Percentiles rank a stretch among this genome's conserved stretches.
These are phyloP conservation scores for Myotis vivesi DNA, from an alignment of 2,797 vertebrate species.

Conservation along the genomic window DNA sequence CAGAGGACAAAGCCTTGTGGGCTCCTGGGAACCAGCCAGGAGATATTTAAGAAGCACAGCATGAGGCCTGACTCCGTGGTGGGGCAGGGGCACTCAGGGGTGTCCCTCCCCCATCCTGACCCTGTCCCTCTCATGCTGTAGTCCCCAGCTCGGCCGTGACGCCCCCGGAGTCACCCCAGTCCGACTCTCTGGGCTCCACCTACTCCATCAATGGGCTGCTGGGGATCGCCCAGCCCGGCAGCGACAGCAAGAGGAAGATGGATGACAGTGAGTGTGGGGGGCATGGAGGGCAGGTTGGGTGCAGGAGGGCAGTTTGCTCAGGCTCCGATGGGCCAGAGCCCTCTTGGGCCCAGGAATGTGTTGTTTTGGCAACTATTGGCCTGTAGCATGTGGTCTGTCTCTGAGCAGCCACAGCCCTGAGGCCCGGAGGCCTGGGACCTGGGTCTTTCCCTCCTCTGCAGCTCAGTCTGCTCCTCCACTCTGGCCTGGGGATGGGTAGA, in stretches of 20 bases:
- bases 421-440: background rate
- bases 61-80: background rate
- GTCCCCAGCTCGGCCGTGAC: conserved; percentile 94
- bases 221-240: conserved; percentile 88
- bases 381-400: background rate
- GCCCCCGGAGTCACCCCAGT: conserved; percentile 93
- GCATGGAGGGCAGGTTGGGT: background rate
- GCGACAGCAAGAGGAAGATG: conserved; percentile 91
- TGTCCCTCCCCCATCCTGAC: background rate
- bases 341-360: background rate
- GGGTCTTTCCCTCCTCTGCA: background rate
- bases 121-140: conserved; percentile 62
- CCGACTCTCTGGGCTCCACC: conserved; percentile 92
- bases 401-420: background rate
- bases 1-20: background rate
- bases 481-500: background rate
- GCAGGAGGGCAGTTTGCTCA: background rate
- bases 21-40: background rate
- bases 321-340: background rate
- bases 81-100: too few species aligned
- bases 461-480: background rate
- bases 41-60: background rate
- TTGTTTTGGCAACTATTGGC: background rate
- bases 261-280: conserved; percentile 90
- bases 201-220: conserved; percentile 94